Evolutionary conservation across 2,113 vertebrate species (phyloP).

Genomic region (Sinocyclocheilus anophthalmus): DNA sequence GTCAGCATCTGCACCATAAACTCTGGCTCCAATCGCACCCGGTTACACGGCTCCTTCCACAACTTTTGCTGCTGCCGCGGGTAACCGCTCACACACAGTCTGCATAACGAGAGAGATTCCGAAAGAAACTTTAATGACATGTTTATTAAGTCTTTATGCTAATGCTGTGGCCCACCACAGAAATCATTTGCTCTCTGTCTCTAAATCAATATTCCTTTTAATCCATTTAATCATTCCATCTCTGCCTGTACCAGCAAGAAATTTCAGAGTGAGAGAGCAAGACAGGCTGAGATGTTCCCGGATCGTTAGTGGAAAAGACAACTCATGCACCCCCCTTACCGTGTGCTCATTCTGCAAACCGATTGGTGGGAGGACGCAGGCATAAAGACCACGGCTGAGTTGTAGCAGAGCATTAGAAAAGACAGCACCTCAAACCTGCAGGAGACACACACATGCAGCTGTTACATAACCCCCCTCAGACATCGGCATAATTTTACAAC

Average conservation of each 20-base stretch:
- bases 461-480: neutral
- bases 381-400: constrained; percentile 97
- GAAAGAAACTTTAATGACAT: constrained; percentile 16
- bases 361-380: constrained; percentile 94
- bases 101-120: constrained; percentile 60
- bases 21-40: constrained; percentile 91
- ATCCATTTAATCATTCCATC: constrained; percentile 33
- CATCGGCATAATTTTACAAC: constrained; percentile 1
- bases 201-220: constrained; percentile 37
- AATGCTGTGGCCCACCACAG: neutral
- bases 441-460: neutral
- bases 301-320: neutral
- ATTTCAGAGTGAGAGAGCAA: neutral
- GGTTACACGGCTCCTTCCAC: constrained; percentile 92
- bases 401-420: constrained; percentile 98
- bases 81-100: constrained; percentile 94
- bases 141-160: constrained; percentile 30
- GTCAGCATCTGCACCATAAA: constrained; percentile 99
- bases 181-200: neutral
- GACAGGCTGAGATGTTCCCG: neutral
- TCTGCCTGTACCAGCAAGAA: neutral
- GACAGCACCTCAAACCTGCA: constrained; percentile 95
- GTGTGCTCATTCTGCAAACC: constrained; percentile 94
- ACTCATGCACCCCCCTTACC: constrained; percentile 74
- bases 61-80: constrained; percentile 92